A percentile compares a stretch with the other conserved stretches of the same genome.
phyloP scores from a whole-genome alignment of 2,888 invertebrate genomes.

The Didymodactylos carnosus region DNA sequence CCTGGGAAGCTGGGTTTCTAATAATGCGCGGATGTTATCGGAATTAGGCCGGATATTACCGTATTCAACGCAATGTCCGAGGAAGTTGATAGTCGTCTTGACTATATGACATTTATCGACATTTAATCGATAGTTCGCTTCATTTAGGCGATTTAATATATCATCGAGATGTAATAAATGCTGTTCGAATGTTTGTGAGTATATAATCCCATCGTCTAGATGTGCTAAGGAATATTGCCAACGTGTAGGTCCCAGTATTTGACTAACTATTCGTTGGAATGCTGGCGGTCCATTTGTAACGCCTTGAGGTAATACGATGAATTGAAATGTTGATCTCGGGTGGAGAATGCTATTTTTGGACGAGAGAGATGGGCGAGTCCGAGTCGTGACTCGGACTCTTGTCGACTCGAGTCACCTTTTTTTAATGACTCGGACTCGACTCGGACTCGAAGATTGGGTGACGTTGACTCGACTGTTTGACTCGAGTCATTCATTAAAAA shows the following conservation, averaged over 20 bases:
- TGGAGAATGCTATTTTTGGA: slow-evolving; percentile 17
- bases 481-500: neutral
- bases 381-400: too few relatives aligned
- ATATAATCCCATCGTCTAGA: neutral
- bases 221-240: neutral
- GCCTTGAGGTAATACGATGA: neutral
- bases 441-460: too few relatives aligned
- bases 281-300: neutral
- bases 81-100: neutral
- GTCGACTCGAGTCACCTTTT: too few relatives aligned
- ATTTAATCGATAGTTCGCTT: neutral
- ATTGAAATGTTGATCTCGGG: neutral
- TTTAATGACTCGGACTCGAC: too few relatives aligned
- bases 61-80: neutral
- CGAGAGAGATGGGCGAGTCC: neutral
- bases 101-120: neutral
- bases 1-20: neutral
- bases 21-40: neutral
- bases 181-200: neutral
- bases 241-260: neutral
- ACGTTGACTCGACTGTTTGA: neutral
- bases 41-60: neutral
- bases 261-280: neutral
- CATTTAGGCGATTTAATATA: neutral
- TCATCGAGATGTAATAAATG: neutral